Evolutionary conservation across 1,140 invertebrate genomes (phyloP).

Genomic region (Saccostrea echinata): DNA sequence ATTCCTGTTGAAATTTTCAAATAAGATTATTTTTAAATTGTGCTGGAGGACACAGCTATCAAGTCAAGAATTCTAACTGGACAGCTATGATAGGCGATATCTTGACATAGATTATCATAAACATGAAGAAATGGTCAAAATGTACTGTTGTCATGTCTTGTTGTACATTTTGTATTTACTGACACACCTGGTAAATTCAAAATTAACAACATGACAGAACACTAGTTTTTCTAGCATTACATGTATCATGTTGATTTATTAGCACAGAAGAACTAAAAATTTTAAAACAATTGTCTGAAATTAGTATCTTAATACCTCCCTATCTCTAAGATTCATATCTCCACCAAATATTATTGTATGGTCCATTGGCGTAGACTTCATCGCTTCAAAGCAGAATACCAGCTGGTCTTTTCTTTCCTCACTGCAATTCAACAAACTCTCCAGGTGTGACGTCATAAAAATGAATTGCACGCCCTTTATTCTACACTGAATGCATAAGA

Average conservation of each 20-base stretch:
- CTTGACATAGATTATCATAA: background rate
- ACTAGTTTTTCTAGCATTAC: no score
- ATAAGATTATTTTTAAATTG: no score
- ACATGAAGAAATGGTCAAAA: no score
- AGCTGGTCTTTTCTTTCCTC: conserved; percentile 81
- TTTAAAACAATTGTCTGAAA: no score
- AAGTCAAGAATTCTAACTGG: background rate
- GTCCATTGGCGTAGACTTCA: conserved; percentile 72
- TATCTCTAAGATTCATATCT: conserved; percentile 84
- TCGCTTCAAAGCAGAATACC: conserved; percentile 77
- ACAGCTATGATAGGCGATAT: background rate
- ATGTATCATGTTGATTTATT: no score
- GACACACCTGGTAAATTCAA: no score
- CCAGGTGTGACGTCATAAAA: conserved; percentile 84
- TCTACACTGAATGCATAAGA: conserved; percentile 75
- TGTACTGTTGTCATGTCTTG: background rate
- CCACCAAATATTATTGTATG: conserved; percentile 83
- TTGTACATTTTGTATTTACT: background rate
- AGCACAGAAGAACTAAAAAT: no score
- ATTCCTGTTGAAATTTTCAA: no score
- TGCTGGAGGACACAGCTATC: no score
- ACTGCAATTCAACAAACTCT: conserved; percentile 82
- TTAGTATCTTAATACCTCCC: conserved; percentile 80
- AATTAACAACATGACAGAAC: no score
- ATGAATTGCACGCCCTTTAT: conserved; percentile 80